These are phyloP conservation scores for Onychomys arenicola DNA, from an alignment of 2,797 vertebrate species.

Conservation along the genomic window DNA sequence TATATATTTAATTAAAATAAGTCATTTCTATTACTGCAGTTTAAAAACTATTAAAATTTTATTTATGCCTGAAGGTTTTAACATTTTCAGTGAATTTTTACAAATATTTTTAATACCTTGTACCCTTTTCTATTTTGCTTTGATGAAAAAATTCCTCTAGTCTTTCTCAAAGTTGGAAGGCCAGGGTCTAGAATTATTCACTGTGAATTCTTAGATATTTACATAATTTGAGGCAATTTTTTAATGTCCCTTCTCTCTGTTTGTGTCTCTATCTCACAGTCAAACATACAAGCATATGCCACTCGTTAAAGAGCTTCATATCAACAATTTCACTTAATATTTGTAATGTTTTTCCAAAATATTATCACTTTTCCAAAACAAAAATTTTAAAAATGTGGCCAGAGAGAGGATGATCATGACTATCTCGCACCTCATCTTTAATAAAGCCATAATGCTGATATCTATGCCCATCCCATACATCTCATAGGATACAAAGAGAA, in stretches of 20 bases:
- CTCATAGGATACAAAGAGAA: background rate
- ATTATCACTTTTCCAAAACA: background rate
- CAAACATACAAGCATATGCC: background rate
- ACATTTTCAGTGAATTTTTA: constrained; percentile 36
- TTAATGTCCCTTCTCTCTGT: background rate
- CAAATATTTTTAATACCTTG: background rate
- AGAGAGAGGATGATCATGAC: background rate
- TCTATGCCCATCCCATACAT: rapidly evolving
- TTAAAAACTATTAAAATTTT: background rate
- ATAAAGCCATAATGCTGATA: background rate
- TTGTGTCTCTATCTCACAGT: background rate
- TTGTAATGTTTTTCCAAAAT: background rate
- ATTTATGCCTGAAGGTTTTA: constrained; percentile 39
- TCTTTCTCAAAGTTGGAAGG: background rate
- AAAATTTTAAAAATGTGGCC: background rate
- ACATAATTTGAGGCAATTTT: background rate
- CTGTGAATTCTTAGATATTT: background rate
- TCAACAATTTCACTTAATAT: background rate
- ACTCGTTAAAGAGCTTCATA: background rate
- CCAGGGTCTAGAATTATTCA: background rate
- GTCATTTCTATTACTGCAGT: background rate
- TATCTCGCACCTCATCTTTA: background rate
- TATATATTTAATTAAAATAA: constrained; percentile 7
- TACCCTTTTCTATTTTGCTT: background rate
- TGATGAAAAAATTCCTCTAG: background rate